Evolutionary conservation across 2,888 invertebrate genomes (phyloP).

Genomic region (Aphrophora alni): DNA sequence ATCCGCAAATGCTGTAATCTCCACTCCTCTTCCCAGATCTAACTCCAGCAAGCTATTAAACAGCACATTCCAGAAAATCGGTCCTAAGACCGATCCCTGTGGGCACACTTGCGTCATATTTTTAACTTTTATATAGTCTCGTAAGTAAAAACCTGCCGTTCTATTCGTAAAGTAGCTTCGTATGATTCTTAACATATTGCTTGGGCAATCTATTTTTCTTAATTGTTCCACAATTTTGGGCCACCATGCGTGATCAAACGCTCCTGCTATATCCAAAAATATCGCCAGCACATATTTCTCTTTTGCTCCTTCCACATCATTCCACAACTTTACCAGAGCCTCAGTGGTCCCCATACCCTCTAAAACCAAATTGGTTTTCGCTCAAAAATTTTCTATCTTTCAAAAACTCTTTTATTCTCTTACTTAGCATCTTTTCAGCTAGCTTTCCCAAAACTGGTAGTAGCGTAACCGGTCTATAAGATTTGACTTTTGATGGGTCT

Average conservation of each 20-base stretch:
- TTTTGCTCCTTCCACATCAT: neutral
- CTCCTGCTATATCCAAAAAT: neutral
- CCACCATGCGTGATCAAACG: conserved; percentile 10
- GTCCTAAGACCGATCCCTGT: neutral
- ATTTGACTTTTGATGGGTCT: neutral
- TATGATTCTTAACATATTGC: neutral
- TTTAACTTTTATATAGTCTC: neutral
- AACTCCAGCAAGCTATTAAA: neutral
- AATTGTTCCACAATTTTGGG: neutral
- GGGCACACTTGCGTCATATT: neutral
- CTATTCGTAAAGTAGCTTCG: neutral
- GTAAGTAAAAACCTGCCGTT: neutral
- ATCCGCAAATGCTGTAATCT: neutral
- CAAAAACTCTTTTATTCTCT: neutral
- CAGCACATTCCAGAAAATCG: neutral
- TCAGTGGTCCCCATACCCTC: neutral
- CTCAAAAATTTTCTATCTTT: neutral
- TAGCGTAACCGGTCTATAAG: neutral
- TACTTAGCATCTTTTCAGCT: neutral
- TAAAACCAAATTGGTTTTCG: neutral
- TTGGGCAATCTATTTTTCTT: neutral
- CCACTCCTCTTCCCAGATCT: neutral
- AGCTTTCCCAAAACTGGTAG: neutral
- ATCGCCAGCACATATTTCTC: neutral
- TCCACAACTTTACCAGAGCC: neutral